Conservation (phyloP, 35 echinoderm and acorn worm genomes). For the Stichopus chloronotus region DNA sequence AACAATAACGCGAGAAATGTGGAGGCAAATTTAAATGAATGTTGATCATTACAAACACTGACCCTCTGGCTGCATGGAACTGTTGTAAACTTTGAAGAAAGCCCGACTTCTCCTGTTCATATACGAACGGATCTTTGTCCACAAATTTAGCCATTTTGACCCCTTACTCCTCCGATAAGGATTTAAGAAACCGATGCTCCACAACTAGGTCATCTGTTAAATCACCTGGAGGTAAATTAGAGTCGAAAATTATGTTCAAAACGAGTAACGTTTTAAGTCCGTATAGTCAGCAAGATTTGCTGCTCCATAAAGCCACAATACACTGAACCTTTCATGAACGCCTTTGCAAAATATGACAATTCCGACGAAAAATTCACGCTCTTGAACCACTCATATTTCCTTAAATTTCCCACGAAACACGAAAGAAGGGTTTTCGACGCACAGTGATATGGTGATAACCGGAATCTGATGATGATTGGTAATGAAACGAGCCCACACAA, state of each 20-base stretch:
- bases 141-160: slow-evolving; percentile 95
- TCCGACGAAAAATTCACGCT: slow-evolving; percentile 64
- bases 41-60: slow-evolving; percentile 57
- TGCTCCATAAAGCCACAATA: slow-evolving; percentile 70
- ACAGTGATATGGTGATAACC: slow-evolving; percentile 76
- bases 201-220: slow-evolving; percentile 94
- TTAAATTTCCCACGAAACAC: slow-evolving; percentile 62
- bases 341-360: slow-evolving; percentile 63
- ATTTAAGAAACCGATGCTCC: slow-evolving; percentile 68
- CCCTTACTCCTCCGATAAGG: slow-evolving; percentile 77
- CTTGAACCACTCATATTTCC: slow-evolving; percentile 60
- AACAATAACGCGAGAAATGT: slow-evolving; percentile 61
- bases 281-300: slow-evolving; percentile 53
- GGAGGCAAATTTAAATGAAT: slow-evolving; percentile 72
- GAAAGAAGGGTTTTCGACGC: slow-evolving; percentile 72
- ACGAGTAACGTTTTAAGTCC: slow-evolving; percentile 90
- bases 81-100: slow-evolving; percentile 85
- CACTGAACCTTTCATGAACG: slow-evolving; percentile 67
- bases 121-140: slow-evolving; percentile 96
- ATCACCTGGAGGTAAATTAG: slow-evolving; percentile 78
- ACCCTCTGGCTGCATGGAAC: slow-evolving; percentile 90
- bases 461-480: slow-evolving; percentile 87
- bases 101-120: slow-evolving; percentile 81
- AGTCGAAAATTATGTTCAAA: slow-evolving; percentile 58
- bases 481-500: slow-evolving; percentile 93